Evolutionary conservation across 2,113 vertebrate genomes (phyloP), one percentile per base, ranked within the genome.

Genomic region (Nanger granti): DNA sequence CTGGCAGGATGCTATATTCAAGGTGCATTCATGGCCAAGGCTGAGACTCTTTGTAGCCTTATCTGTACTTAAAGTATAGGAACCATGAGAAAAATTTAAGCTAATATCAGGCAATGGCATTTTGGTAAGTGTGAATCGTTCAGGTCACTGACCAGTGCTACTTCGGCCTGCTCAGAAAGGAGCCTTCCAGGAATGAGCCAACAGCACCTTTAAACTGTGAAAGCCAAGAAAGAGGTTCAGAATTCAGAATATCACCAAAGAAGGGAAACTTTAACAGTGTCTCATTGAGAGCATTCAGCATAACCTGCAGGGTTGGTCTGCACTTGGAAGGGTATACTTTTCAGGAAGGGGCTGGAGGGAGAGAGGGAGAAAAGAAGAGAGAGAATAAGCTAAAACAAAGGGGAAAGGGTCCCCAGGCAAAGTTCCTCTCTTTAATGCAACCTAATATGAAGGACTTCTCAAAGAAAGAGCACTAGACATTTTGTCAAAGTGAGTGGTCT

Each of bases 231-330:
- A 88, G 26, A 89, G 1, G 4, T 66, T 90, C 47, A 94, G 31
- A 59, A 7, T 55, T 10, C 31, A 82, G n/a, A 82, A 9, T 62
- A 28, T 41, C 54, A 91, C 22, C 20, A 59, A 94, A 95, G 57
- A 92, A 69, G 8, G 28, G 12, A 55, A 82, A 49, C 11, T 7
- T 64, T 13, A 49, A 52, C 7, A 93, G 9, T 87, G 54, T 92
- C 60, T 89, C 20, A 7, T 7, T 22, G 44, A 28, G 3, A 86
- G 28, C 17, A 18, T 29, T 31, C 11, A 13, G 44, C 24, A 83
- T 31, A 52, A 64, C 5, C 5, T 3, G 13, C 0, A 79, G 2
- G 1, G 0, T 2, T 62, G 26, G 1, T 4, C 15, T 17, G 15
- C 84, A 34, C n/a, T 2, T 73, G 44, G 44, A 44, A 87, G 37